These are phyloP conservation scores for Monodelphis domestica DNA, from an alignment of 2,797 vertebrate species.

Conservation along the genomic window DNA sequence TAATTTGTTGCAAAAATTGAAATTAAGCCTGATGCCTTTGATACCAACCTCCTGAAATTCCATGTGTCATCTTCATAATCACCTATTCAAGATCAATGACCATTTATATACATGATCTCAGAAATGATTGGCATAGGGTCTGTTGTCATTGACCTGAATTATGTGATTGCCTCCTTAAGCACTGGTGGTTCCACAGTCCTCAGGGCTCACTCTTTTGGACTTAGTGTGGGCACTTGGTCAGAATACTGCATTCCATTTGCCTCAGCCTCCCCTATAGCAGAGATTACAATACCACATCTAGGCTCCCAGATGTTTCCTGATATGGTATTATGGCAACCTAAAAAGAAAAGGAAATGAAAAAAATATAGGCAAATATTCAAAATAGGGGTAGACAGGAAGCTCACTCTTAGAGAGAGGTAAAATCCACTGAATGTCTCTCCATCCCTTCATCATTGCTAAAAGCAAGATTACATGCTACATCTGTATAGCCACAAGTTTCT, in stretches of 20 bases:
- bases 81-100: not conserved
- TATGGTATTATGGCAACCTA: not conserved
- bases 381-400: not conserved
- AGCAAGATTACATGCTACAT: not conserved
- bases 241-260: not conserved
- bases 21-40: not conserved
- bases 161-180: not conserved
- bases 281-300: not conserved
- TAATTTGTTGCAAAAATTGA: conserved; percentile 1
- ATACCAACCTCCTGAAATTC: not conserved
- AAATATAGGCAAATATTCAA: not conserved
- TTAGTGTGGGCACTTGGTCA: not conserved
- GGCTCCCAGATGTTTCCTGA: not conserved
- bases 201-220: not conserved
- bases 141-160: too few species aligned
- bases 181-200: not conserved
- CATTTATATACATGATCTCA: not conserved
- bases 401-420: not conserved
- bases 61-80: not conserved
- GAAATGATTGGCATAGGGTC: not conserved
- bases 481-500: not conserved
- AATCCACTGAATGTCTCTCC: not conserved
- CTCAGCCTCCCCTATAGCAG: not conserved
- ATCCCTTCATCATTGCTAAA: not conserved
- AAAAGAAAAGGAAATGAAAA: not conserved